Conservation (phyloP, 2,888 invertebrate genomes). For the Mechanitis messenoides region DNA sequence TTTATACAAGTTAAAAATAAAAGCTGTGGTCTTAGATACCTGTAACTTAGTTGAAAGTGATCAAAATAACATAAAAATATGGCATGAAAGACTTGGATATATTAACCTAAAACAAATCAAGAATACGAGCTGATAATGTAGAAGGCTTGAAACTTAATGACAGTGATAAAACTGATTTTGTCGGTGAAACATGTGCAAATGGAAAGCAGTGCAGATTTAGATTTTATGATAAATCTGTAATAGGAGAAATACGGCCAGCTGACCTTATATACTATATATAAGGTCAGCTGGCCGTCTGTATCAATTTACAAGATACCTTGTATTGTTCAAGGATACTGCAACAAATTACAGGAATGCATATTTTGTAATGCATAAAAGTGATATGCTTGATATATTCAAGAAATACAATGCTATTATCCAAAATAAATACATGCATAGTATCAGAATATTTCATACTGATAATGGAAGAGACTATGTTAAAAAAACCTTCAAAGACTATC, state of each 20-base stretch:
- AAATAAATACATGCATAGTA: slow-evolving; percentile 30
- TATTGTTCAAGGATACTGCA: slow-evolving; percentile 23
- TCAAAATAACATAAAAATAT: slow-evolving; percentile 24
- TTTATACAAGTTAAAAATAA: slow-evolving; percentile 27
- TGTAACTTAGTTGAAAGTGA: slow-evolving; percentile 27
- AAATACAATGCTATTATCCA: slow-evolving; percentile 30
- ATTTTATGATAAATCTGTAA: slow-evolving; percentile 11
- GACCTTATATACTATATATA: slow-evolving; percentile 22
- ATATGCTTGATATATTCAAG: slow-evolving; percentile 31
- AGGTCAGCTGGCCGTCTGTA: slow-evolving; percentile 16
- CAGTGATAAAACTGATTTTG: slow-evolving; percentile 6
- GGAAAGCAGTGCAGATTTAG: slow-evolving; percentile 17
- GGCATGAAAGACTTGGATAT: slow-evolving; percentile 27
- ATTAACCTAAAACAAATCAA: slow-evolving; percentile 20
- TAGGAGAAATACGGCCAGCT: slow-evolving; percentile 15
- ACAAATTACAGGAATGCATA: slow-evolving; percentile 25
- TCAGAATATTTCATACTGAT: slow-evolving; percentile 32
- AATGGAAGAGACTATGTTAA: slow-evolving; percentile 33
- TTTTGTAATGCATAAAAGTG: slow-evolving; percentile 32
- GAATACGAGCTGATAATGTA: slow-evolving; percentile 16
- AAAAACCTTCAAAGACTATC: slow-evolving; percentile 27
- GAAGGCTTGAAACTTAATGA: slow-evolving; percentile 10
- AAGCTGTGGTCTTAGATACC: slow-evolving; percentile 15
- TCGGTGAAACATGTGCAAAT: slow-evolving; percentile 20
- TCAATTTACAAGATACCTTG: slow-evolving; percentile 24